Base-by-base conservation (phyloP, 2,113 vertebrate species). In the Phocoena sinus region DNA sequence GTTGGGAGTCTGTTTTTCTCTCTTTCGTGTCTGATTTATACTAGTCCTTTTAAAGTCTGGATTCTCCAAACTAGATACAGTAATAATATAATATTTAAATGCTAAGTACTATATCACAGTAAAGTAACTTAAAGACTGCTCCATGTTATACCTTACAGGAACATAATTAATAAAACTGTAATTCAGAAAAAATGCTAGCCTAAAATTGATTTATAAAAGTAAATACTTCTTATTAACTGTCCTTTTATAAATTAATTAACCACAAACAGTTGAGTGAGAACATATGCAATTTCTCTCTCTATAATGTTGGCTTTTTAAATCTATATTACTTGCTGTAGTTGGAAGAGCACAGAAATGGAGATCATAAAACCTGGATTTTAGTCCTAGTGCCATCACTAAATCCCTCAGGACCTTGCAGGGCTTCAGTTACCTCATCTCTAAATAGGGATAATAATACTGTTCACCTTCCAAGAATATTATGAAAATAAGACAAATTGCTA, bases 51-150 rank as follows among this genome's bases (percentile, higher is more conserved):
- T 85, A 84, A 95, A 95, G 28, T 58, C 25, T 79, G 11, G 41
- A 89, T 83, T 88, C 44, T 31, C 58, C 28, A 70, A 76, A 90
- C 28, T 62, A 85, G 38, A 74, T n/a, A 44, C 56, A 62, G 58
- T 8, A 96, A 70, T 94, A 73, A 73, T 83, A 23, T 21, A 91
- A 31, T 89, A 82, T 65, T 88, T 76, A 74, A 97, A 70, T 91
- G 18, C 31, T 70, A 44, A 87, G 31, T n/a, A 28, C 8, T 88
- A 1, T 71, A 47, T 84, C 53, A 84, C 12, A 95, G 41, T 56
- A 74, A 50, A 96, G 17, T 47, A 88, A 67, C 31, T 41, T 79
- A 80, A 65, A 94, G 38, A 20, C 21, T 85, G 41, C 4, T 73
- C 20, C 21, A 18, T 41, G 8, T 91, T 82, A 41, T 62, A 60